Evolutionary conservation across 2,113 vertebrate genomes (phyloP).

Genomic region (Lophura nycthemera): DNA sequence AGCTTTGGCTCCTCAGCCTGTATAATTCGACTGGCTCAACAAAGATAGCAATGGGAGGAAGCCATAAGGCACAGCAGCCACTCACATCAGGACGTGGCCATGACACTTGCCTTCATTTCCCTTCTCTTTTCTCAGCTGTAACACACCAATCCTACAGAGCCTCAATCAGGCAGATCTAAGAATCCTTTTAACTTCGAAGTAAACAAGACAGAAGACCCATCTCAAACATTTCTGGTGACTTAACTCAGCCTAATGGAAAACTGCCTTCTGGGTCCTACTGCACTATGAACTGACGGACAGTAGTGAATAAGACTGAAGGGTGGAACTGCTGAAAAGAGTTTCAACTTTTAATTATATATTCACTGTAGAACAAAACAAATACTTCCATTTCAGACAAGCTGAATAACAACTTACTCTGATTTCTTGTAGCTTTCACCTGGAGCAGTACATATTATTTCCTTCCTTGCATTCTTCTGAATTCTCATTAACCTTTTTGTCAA

Average conservation of each 20-base stretch:
- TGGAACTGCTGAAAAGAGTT: background rate
- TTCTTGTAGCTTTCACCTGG: constrained; percentile 4
- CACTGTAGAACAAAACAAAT: constrained; percentile 19
- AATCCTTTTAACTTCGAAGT: background rate
- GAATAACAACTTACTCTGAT: constrained; percentile 15
- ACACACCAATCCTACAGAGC: background rate
- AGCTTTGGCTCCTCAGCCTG: background rate
- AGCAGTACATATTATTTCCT: constrained; percentile 27
- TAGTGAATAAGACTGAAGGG: background rate
- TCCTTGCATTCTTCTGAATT: constrained; percentile 35
- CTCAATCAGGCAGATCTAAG: background rate
- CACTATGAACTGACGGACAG: background rate
- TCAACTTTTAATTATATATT: background rate
- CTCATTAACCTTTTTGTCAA: constrained; percentile 71
- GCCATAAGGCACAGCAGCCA: background rate
- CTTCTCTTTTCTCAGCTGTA: background rate
- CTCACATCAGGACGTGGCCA: background rate
- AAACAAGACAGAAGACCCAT: fast-evolving
- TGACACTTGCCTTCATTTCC: background rate
- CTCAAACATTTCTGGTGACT: background rate
- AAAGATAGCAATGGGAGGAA: background rate
- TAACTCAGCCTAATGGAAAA: background rate
- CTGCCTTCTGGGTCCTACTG: background rate
- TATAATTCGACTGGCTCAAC: background rate
- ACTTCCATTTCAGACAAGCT: background rate